Evolutionary conservation across 2,113 vertebrate genomes (phyloP), one percentile per base, ranked within the genome.

Genomic region (Hypanus sabinus): DNA sequence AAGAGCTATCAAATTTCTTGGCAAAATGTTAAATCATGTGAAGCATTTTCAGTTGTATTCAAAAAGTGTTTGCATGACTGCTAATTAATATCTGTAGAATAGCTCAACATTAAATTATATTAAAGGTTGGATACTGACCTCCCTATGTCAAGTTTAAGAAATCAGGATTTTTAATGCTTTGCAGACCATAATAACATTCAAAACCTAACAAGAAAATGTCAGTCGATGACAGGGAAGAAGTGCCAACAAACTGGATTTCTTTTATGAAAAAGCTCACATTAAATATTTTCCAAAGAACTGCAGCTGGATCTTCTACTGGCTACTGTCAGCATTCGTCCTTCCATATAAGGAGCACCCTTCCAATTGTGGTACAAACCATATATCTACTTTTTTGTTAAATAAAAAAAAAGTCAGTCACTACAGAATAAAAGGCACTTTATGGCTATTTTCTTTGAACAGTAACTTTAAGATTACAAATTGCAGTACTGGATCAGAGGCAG

Each of bases 381-480:
- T 24, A 70, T 38, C 38, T 73, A 93, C 33, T 36, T 73, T 93
- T 88, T 30, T 92, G 33, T 92, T 73, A 71, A 73, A 70, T 46
- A 71, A 38, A 68, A 70, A 68, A 70, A 10, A n/a, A 73, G 70
- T 93, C 91, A 73, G 68, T 73, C 36, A 73, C 46, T 38, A 73
- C 33, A 71, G 62, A n/a, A 57, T 73, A 93, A 91, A 46, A 46
- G 38, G 24, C 65, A 91, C 33, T 92, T 71, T 33, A 92, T 68
- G 68, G 10, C 38, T 4, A 46, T 55, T 73, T 10, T 46, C 38
- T 90, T 73, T 46, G 11, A 22, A n/a, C 85, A 46, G 91, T 71
- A 93, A 93, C 38, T 24, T 73, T 73, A 93, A 93, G 36, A 46
- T 71, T 92, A 92, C 62, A 71, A 93, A 93, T 70, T 93, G 91